Conservation (phyloP, 2,888 invertebrate species). For the Conus canariensis region DNA sequence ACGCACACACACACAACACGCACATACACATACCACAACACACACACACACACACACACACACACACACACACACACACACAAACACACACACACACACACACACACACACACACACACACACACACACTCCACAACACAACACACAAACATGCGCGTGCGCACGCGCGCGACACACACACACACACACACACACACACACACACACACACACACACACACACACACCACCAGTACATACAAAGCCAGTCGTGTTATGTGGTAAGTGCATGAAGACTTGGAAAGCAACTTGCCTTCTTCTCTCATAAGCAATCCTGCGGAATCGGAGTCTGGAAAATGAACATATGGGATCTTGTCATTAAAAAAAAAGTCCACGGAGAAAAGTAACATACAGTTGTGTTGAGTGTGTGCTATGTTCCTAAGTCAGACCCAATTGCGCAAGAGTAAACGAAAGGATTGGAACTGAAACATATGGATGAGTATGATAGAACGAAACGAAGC, state of each 20-base stretch:
- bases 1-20: not conserved
- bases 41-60: constrained; percentile 11
- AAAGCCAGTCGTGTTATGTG: too few relatives aligned
- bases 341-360: not conserved
- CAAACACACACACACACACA: too few relatives aligned
- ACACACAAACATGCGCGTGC: not conserved
- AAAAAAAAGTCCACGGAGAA: not conserved
- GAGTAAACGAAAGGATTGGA: too few relatives aligned
- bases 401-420: too few relatives aligned
- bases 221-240: too few relatives aligned
- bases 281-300: constrained; percentile 12
- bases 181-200: not conserved
- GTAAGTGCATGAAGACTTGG: not conserved
- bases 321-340: constrained; percentile 24
- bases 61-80: too few relatives aligned
- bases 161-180: not conserved
- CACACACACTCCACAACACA: not conserved
- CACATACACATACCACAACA: not conserved
- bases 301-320: not conserved
- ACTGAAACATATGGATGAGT: too few relatives aligned
- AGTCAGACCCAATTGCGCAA: too few relatives aligned
- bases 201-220: too few relatives aligned
- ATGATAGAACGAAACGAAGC: too few relatives aligned
- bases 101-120: not conserved
- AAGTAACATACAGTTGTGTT: too few relatives aligned